Base-by-base conservation (phyloP, 2,113 vertebrate species). In the Dromaius novaehollandiae region DNA sequence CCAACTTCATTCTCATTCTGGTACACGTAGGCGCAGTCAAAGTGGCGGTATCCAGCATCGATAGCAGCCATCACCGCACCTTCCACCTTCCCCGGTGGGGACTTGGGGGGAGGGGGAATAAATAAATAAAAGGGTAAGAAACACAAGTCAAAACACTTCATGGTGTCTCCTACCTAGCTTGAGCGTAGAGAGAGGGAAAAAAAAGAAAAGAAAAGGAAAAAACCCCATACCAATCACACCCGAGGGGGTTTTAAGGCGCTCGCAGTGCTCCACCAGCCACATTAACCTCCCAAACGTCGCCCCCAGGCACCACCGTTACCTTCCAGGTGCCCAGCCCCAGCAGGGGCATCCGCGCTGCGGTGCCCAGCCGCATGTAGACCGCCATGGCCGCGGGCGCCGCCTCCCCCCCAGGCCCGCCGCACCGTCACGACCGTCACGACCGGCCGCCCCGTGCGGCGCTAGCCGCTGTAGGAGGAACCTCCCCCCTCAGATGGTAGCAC, bases 241-340 rank as follows among this genome's bases (percentile, higher is more conserved):
- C 14, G 44, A 46, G 16, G 44, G 44, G 44, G 44, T 15, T 17
- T 46, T 46, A 46, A 46, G 13, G 53, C 24, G 18, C 28, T 6
- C 11, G n/a, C 44, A 66, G 42, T 42, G 24, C 50, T 26, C 26
- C 16, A 38, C 14, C n/a, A 55, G 19, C 53, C 26, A 26, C 21
- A 25, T 53, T 14, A 26, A 14, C 25, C 53, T 7, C 25, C 53
- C 53, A 13, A 4, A 25, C 24, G 53, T 25, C 12, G 12, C 25
- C 8, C 20, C 34, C 26, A 2, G 7, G 18, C 15, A 12, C 32
- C 26, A 6, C 26, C 1, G 18, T 55, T 73, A 99, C 99, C 98
- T 99, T 99, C 99, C 99, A 99, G 0, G 99, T 99, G 5, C 99
- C 99, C 63, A 99, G 97, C 17, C 99, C 99, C 44, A 99, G 3